Evolutionary conservation across 2,888 invertebrate genomes (phyloP), one percentile per base, ranked within the genome.

Genomic region (Adela reaumurella): DNA sequence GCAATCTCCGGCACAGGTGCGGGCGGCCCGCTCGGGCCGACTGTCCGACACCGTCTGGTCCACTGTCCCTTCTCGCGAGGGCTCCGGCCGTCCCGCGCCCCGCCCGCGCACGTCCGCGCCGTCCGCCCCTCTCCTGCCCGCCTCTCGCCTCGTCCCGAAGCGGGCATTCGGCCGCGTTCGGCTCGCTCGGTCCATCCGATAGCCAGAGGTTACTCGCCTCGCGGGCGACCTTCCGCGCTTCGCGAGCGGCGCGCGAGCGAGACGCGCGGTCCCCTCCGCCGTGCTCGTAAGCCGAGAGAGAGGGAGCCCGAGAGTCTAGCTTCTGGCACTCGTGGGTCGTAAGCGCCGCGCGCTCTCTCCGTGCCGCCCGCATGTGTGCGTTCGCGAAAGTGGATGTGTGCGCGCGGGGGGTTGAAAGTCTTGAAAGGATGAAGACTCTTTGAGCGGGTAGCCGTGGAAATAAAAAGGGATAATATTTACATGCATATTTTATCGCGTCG

Each of bases 401-500:
- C 76, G 78, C 76, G 77, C 70, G 76, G 52, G 52, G 52, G 43
- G 49, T 49, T 49, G 45, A 47, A 43, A 16, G 48, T 3, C 35
- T 14, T 35, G 35, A 35, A 35, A 35, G 35, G 6, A 35, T 35
- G 35, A 35, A 35, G 35, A 35, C 35, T 35, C 11, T 35, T 35
- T 14, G 35, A 35, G 35, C 35, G 77, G 77, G 74, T 73, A 76
- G 77, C 76, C 77, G 72, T 72, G 71, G 74, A 76, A 77, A 76
- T 76, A 74, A 74, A 77, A 77, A 77, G 74, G 77, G 77, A 77
- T 77, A 78, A 74, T 77, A 78, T 77, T 78, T 78, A 76, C 78
- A 68, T 78, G 77, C 77, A 77, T 78, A 77, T 77, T 78, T 78
- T 70, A 78, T 76, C 74, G 76, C 78, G 35, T 78, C 77, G 77